A percentile compares a stretch with the other conserved stretches of the same genome.
Conservation (phyloP, 2,797 vertebrate species). For the Gambusia yucatana region DNA sequence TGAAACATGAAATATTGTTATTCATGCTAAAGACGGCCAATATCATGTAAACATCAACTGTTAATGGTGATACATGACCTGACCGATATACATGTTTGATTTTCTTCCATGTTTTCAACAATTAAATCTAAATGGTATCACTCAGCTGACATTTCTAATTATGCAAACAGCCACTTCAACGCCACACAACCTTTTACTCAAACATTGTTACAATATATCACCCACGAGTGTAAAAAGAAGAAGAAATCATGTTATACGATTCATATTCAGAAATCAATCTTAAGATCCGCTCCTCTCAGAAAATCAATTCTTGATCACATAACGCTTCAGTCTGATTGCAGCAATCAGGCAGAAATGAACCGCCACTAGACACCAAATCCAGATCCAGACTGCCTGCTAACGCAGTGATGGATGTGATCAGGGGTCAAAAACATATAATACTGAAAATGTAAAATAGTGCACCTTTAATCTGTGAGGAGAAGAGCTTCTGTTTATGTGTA, state of each 20-base stretch:
- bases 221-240: conserved; percentile 7
- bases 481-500: conserved; percentile 27
- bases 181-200: neutral
- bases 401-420: conserved; percentile 20
- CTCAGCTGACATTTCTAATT: conserved; percentile 7
- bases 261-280: conserved; percentile 24
- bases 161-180: neutral
- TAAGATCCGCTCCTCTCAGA: conserved; percentile 24
- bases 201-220: neutral
- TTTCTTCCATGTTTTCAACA: neutral
- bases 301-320: conserved; percentile 33
- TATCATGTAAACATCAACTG: neutral
- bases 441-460: conserved; percentile 7
- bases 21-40: neutral
- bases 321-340: conserved; percentile 47
- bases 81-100: neutral
- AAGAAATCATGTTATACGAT: conserved; percentile 1
- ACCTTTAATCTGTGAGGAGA: conserved; percentile 16
- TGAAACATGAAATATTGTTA: neutral
- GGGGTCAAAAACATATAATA: neutral
- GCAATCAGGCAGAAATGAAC: conserved; percentile 37
- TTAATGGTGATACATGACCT: neutral
- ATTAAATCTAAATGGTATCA: neutral
- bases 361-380: neutral
- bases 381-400: conserved; percentile 3